These are phyloP conservation scores for Paraescarpia echinospica DNA, from an alignment of 1,140 invertebrate genomes.

Conservation along the genomic window DNA sequence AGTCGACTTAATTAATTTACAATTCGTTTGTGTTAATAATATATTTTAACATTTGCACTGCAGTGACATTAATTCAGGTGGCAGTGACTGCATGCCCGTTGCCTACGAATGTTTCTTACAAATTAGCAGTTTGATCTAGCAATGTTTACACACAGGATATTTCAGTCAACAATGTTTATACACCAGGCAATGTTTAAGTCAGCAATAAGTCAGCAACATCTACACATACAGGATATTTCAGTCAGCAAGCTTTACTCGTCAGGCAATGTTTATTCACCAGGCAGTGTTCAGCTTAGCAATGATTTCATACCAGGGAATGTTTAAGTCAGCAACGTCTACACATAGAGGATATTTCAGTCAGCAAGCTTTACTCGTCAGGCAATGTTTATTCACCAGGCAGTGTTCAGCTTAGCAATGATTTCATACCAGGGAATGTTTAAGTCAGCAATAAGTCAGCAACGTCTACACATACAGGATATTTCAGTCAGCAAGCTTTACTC, in stretches of 20 bases:
- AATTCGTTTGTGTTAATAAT: background rate
- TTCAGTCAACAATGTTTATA: background rate
- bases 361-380: background rate
- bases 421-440: background rate
- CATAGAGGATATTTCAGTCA: background rate
- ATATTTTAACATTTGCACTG: background rate
- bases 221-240: too few relatives aligned
- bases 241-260: too few relatives aligned
- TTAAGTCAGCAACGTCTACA: background rate
- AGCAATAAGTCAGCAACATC: too few relatives aligned
- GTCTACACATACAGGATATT: background rate
- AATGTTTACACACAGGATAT: background rate
- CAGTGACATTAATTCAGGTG: background rate
- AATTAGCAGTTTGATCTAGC: background rate
- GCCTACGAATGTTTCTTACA: background rate
- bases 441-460: background rate
- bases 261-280: background rate
- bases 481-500: background rate
- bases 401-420: background rate
- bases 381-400: background rate
- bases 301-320: background rate
- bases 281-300: background rate
- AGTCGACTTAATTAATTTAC: background rate
- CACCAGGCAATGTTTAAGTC: background rate
- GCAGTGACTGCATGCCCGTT: background rate